phyloP scores from a whole-genome alignment of 2,888 invertebrate species.

The Lordiphosa fenestrarum region DNA sequence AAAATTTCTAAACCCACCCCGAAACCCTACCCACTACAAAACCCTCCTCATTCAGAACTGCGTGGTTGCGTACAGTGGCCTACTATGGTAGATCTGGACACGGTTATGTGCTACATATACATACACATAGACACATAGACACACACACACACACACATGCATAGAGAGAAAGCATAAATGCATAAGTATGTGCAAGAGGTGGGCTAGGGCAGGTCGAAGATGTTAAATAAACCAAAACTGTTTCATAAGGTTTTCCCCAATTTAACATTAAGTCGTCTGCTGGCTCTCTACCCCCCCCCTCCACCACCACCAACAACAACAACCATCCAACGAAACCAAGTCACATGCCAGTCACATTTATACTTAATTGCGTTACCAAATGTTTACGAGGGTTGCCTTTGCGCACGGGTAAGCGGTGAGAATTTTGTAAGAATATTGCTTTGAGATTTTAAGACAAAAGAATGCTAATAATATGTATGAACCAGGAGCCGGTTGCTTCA shows the following conservation, averaged over 20 bases:
- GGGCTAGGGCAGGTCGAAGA: constrained; percentile 34
- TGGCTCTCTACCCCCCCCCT: constrained; percentile 8
- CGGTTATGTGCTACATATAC: constrained; percentile 41
- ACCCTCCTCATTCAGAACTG: constrained; percentile 53
- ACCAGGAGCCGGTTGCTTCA: too few species aligned
- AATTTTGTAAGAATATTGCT: too few species aligned
- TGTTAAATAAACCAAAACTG: constrained; percentile 53
- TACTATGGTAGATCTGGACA: constrained; percentile 80
- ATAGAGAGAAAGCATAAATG: constrained; percentile 18
- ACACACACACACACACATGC: background rate
- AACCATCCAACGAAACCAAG: constrained; percentile 2
- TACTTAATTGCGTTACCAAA: background rate
- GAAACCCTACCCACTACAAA: background rate
- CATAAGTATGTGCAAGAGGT: constrained; percentile 18
- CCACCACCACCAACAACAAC: too few species aligned
- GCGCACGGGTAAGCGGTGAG: too few species aligned
- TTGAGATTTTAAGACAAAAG: too few species aligned
- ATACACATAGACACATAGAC: constrained; percentile 27
- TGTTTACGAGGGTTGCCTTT: background rate
- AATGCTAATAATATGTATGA: too few species aligned
- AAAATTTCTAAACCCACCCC: constrained; percentile 1
- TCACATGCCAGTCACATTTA: constrained; percentile 40
- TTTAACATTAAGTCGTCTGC: constrained; percentile 48
- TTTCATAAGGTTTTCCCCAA: constrained; percentile 46
- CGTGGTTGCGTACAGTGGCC: constrained; percentile 81